These are phyloP conservation scores for Coccyzus lansbergi DNA, from an alignment of 2,797 vertebrate genomes.

Conservation along the genomic window DNA sequence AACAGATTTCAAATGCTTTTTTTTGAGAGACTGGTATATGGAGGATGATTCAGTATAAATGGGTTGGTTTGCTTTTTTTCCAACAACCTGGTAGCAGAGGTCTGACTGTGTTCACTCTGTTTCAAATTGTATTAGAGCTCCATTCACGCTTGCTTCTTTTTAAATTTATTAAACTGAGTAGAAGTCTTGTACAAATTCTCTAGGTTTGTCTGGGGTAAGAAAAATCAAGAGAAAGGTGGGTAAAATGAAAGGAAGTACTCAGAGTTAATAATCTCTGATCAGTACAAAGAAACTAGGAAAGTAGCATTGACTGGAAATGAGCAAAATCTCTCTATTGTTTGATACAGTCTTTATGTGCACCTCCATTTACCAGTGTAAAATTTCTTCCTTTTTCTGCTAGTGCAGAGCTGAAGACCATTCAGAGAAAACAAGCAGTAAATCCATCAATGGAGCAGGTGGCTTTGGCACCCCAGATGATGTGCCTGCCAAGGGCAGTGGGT, in stretches of 20 bases:
- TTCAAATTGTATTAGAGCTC: neutral
- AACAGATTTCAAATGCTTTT: neutral
- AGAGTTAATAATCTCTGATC: neutral
- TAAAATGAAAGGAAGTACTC: neutral
- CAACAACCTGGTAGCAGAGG: neutral
- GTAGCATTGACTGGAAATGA: neutral
- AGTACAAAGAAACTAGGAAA: neutral
- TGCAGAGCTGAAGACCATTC: neutral
- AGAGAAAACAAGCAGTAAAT: neutral
- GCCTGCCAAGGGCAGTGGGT: neutral
- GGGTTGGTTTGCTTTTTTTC: neutral
- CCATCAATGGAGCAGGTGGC: neutral
- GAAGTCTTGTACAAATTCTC: neutral
- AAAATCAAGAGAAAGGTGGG: neutral
- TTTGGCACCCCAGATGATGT: fast-evolving
- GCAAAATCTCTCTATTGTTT: neutral
- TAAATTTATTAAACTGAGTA: neutral
- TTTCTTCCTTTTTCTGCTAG: neutral
- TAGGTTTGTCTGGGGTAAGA: neutral
- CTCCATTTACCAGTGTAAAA: neutral
- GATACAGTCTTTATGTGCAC: neutral
- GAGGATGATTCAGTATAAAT: neutral
- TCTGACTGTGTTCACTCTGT: neutral
- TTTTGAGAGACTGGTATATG: neutral
- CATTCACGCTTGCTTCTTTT: neutral